A percentile compares a stretch with the other conserved stretches of the same genome.
phyloP scores from a whole-genome alignment of 2,797 vertebrate species.

The Malurus splendens region DNA sequence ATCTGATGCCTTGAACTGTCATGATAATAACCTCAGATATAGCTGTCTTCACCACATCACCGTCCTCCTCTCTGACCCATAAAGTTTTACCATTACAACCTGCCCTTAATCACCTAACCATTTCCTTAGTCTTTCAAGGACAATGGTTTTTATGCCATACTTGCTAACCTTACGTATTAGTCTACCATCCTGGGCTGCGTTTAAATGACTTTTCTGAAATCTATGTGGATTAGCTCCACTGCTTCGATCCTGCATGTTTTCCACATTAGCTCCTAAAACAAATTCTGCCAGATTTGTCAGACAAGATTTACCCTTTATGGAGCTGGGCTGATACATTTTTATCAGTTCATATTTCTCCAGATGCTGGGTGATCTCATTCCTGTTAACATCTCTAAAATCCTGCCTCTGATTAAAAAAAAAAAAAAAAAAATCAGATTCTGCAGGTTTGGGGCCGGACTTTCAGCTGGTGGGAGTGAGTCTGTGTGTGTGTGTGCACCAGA shows the following conservation, averaged over 20 bases:
- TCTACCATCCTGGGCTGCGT: slow-evolving; percentile 33
- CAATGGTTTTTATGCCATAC: slow-evolving; percentile 66
- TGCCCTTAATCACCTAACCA: slow-evolving; percentile 63
- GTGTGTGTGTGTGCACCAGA: not conserved
- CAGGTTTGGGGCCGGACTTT: not conserved
- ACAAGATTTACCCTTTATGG: slow-evolving; percentile 38
- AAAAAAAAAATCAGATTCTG: not conserved
- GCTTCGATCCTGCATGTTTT: slow-evolving; percentile 31
- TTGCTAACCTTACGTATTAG: slow-evolving; percentile 60
- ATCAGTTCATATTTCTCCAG: slow-evolving; percentile 50
- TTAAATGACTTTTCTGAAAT: slow-evolving; percentile 61
- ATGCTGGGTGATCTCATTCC: slow-evolving; percentile 28
- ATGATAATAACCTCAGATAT: slow-evolving; percentile 57
- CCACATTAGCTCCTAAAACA: slow-evolving; percentile 42
- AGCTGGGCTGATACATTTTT: slow-evolving; percentile 28
- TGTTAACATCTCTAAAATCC: not conserved
- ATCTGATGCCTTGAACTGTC: slow-evolving; percentile 47
- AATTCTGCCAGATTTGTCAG: slow-evolving; percentile 50
- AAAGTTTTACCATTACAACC: slow-evolving; percentile 66
- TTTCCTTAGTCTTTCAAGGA: slow-evolving; percentile 65
- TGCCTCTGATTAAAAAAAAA: not conserved
- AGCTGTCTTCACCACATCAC: slow-evolving; percentile 59
- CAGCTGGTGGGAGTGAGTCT: not conserved
- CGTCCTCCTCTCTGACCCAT: slow-evolving; percentile 64
- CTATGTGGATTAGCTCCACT: slow-evolving; percentile 56